Conservation (phyloP, 2,888 invertebrate genomes). For the Tenthredo distinguenda region DNA sequence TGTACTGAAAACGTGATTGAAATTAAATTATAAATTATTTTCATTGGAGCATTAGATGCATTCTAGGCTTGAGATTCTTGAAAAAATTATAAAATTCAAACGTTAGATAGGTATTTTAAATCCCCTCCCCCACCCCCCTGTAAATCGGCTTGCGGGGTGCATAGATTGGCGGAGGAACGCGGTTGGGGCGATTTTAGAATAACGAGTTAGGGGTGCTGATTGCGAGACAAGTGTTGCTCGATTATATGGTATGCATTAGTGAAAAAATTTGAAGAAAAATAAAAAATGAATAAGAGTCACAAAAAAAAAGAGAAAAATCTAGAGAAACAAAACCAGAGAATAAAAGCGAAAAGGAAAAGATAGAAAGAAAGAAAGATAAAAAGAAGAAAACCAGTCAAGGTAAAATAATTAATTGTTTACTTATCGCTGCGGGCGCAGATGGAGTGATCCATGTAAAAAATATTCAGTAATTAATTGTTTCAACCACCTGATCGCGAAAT, state of each 20-base stretch:
- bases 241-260: background rate
- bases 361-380: background rate
- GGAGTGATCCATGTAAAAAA: constrained; percentile 38
- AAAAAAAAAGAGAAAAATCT: background rate
- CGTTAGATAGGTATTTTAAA: background rate
- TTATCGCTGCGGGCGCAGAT: background rate
- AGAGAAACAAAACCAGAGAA: background rate
- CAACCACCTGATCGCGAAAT: background rate
- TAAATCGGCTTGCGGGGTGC: background rate
- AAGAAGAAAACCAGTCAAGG: background rate
- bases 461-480: constrained; percentile 4
- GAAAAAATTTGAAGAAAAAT: background rate
- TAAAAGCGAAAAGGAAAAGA: background rate
- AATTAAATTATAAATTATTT: too few relatives aligned
- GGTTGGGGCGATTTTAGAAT: constrained; percentile 17
- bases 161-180: background rate
- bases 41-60: background rate
- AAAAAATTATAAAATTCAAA: background rate
- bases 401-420: background rate
- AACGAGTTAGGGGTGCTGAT: constrained; percentile 7
- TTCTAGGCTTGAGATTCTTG: background rate
- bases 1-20: too few relatives aligned
- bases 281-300: background rate
- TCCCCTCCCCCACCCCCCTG: background rate
- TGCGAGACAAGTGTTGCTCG: background rate